Base-by-base conservation (phyloP, 2,797 vertebrate species). In the Esox masquinongy region DNA sequence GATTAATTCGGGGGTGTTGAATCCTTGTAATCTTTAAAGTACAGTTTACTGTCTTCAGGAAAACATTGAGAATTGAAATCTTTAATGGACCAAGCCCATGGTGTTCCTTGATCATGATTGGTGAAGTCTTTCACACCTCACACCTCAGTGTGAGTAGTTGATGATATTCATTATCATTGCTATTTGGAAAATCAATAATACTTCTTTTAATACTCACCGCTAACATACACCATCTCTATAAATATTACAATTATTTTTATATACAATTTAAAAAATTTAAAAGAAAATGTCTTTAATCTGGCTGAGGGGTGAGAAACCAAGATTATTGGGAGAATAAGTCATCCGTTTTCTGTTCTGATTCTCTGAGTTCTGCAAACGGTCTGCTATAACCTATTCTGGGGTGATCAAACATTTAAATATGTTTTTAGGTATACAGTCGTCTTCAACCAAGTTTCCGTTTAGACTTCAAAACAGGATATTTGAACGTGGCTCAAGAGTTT, bases 1-100 rank as follows among this genome's bases (percentile, higher is more conserved):
- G 89, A 92, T 92, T 92, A 88, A 93, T 92, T 92, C 89, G 77
- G 88, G 89, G 89, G 87, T 92, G 83, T 84, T 75, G 80, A 83
- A 85, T 89, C 88, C 90, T 89, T 90, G 89, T 90, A 87, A 92
- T 93, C 90, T 92, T 86, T 85, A 79, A 84, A 84, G 82, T 85
- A 79, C 83, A 84, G 81, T 92, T 92, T 90, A 88, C 92, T 91
- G 88, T 92, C 88, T 87, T 86, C 81, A 80, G 73, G 82, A 83
- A 86, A 81, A 78, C 84, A 78, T 73, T 77, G 84, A 90, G 68
- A 86, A 85, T 73, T 83, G 77, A 88, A 86, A 87, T 19, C 77
- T 88, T 87, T 89, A 75, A 47, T 63, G 71, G 66, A 69, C 47
- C 51, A 29, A 39, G 76, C 83, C 87, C 78, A 74, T 86, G 83